Base-by-base conservation (phyloP, 2,113 vertebrate species). In the Notothenia rossii region DNA sequence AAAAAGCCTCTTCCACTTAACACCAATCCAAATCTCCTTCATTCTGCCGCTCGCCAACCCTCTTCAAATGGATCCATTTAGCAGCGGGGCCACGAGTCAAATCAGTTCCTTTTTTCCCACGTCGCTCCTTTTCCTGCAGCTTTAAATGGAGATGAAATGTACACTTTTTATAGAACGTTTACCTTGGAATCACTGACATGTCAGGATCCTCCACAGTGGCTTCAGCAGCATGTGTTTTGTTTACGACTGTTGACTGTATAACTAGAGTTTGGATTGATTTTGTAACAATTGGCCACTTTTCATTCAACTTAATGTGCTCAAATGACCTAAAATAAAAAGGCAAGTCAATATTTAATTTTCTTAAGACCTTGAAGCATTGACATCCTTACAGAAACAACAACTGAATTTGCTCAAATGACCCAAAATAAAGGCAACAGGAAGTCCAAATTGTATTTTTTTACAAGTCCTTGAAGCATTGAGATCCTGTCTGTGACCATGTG, bases 21-120 rank as follows among this genome's bases (percentile, higher is more conserved):
- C 43, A 75, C 77, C 61, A 72, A 81, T 77, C 85, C 78, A 84
- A 86, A 79, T 77, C 80, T 72, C 72, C 73, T 82, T 70, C 40
- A 66, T 56, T 75, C 62, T 64, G 70, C 81, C 49, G 56, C 60
- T 60, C 5, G 29, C 76, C 74, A 80, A 60, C 53, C 54, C 78
- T 69, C 64, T 75, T 85, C 75, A 88, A 75, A 81, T 65, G 78
- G 77, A 77, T 78, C 71, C 72, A 50, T 84, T 77, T 20, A 84
- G 82, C 62, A 46, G 62, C 36, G 75, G 75, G 78, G 64, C 69
- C 55, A 56, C 43, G 54, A 83, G 81, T 89, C 82, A 80, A 84
- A 83, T 50, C 14, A 85, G 68, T 81, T 75, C 71, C 69, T 7
- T 75, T 56, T 69, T 80, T 62, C 53, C 79, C 73, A 43, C 36